A percentile compares a stretch with the other conserved stretches of the same genome.
Conservation (phyloP, 2,888 invertebrate species). For the Boloria euphrosyne region DNA sequence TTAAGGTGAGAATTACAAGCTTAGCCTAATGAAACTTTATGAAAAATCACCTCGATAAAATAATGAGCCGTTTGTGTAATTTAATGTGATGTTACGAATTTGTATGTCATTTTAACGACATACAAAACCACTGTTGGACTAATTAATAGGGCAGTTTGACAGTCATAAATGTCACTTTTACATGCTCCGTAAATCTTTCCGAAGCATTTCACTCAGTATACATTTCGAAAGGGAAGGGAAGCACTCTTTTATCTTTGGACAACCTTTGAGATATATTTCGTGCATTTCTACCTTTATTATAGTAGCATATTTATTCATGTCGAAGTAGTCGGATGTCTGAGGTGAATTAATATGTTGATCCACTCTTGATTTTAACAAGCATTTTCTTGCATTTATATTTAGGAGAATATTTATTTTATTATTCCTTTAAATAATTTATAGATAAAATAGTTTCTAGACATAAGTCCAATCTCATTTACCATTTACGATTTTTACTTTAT, state of each 20-base stretch:
- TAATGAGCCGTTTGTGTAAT: slow-evolving; percentile 56
- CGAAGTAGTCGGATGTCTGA: slow-evolving; percentile 31
- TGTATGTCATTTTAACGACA: slow-evolving; percentile 56
- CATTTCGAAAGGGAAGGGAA: slow-evolving; percentile 45
- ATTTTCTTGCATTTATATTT: neutral
- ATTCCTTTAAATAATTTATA: no score
- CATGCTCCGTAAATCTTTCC: slow-evolving; percentile 66
- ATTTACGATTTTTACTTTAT: no score
- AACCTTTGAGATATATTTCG: slow-evolving; percentile 43
- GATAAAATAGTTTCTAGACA: no score
- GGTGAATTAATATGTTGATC: slow-evolving; percentile 23
- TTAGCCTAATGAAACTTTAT: slow-evolving; percentile 20
- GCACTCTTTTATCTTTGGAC: slow-evolving; percentile 45
- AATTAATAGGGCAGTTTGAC: slow-evolving; percentile 69
- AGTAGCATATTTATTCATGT: slow-evolving; percentile 42
- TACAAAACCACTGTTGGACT: slow-evolving; percentile 63
- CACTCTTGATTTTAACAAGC: neutral
- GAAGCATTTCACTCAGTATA: slow-evolving; percentile 55
- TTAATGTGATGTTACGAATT: slow-evolving; percentile 60
- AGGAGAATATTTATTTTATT: no score
- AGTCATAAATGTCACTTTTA: slow-evolving; percentile 72
- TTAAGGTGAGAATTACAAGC: slow-evolving; percentile 23
- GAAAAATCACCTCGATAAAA: slow-evolving; percentile 39
- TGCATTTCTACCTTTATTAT: slow-evolving; percentile 35
- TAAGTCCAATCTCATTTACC: no score